Conservation (phyloP, 2,113 vertebrate species). For the Spheniscus mendiculus region DNA sequence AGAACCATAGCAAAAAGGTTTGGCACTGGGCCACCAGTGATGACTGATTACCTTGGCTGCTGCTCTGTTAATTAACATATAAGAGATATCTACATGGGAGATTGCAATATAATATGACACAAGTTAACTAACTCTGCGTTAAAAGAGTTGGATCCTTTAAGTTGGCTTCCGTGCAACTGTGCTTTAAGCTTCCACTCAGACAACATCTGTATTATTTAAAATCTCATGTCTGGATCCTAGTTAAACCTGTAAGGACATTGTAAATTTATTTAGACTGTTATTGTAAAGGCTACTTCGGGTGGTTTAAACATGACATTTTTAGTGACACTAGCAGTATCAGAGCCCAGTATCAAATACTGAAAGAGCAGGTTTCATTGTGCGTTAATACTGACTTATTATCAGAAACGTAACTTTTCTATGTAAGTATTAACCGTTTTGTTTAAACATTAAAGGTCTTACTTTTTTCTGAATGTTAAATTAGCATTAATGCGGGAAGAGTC, state of each 20-base stretch:
- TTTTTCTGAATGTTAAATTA: conserved; percentile 65
- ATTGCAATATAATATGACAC: background rate
- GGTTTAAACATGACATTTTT: conserved; percentile 63
- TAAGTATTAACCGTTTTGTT: conserved; percentile 73
- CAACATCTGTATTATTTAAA: background rate
- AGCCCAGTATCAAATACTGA: conserved; percentile 51
- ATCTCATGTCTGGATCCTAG: background rate
- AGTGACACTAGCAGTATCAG: conserved; percentile 44
- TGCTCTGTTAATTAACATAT: conserved; percentile 1
- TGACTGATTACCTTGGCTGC: background rate
- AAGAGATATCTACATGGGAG: background rate
- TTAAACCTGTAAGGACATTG: background rate
- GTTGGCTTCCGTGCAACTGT: background rate
- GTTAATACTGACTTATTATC: conserved; percentile 60
- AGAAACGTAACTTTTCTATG: conserved; percentile 66
- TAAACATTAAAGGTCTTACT: conserved; percentile 63
- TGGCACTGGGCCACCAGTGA: background rate
- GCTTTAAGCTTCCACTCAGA: background rate
- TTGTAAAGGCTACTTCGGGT: conserved; percentile 57
- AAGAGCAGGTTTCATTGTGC: conserved; percentile 58
- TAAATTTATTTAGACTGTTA: background rate
- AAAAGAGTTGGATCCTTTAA: background rate
- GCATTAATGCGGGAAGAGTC: background rate
- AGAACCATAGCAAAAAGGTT: background rate
- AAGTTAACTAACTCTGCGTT: background rate